A percentile compares a stretch with the other conserved stretches of the same genome.
These are phyloP conservation scores for Cerceris ruficornis DNA, from an alignment of 2,888 invertebrate genomes.

Conservation along the genomic window DNA sequence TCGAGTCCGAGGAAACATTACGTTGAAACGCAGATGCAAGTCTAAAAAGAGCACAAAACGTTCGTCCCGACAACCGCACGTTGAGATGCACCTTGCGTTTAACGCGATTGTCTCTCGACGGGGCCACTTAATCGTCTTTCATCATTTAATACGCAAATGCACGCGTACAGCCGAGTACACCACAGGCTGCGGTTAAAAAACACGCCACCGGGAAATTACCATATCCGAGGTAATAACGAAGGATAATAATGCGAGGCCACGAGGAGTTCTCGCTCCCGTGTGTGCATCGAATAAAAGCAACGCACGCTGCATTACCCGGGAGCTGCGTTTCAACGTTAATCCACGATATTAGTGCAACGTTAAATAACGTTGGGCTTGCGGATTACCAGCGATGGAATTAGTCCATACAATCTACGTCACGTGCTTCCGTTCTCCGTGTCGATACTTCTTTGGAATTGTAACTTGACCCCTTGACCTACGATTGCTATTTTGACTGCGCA, in stretches of 20 bases:
- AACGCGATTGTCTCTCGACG: too few species aligned
- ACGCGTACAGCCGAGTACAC: background rate
- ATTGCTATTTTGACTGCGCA: too few species aligned
- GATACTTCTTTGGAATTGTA: too few species aligned
- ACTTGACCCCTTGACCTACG: too few species aligned
- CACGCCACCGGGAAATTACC: background rate
- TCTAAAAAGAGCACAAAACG: too few species aligned
- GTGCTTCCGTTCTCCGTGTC: background rate
- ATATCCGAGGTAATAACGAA: constrained; percentile 11
- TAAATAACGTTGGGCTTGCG: constrained; percentile 5
- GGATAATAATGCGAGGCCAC: constrained; percentile 16
- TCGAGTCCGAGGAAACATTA: too few species aligned
- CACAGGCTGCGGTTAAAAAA: background rate
- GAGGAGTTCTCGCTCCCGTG: background rate
- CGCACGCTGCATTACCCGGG: background rate
- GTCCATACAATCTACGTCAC: constrained; percentile 7
- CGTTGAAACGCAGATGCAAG: too few species aligned
- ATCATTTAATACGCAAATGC: background rate
- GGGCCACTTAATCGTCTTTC: background rate
- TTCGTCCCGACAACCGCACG: too few species aligned
- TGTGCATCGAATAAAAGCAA: constrained; percentile 16
- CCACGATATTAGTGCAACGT: constrained; percentile 14
- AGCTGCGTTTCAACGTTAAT: background rate
- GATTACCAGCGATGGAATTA: constrained; percentile 16
- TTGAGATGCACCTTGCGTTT: too few species aligned